Base-by-base conservation (phyloP, 2,113 vertebrate genomes). In the Vimba vimba region DNA sequence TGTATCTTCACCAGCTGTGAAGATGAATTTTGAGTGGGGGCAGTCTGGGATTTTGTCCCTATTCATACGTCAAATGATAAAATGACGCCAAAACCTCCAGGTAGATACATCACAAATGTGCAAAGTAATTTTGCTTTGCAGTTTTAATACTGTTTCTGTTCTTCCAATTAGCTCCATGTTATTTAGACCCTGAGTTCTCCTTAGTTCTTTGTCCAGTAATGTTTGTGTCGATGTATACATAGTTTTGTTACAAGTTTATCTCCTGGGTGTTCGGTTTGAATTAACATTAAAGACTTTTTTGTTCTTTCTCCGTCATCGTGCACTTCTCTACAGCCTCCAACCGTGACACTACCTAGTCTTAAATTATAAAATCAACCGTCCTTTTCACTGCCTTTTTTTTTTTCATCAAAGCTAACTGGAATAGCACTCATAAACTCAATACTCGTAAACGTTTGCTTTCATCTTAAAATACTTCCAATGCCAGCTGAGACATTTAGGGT, bases 401-500 rank as follows among this genome's bases (percentile, higher is more conserved):
- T 47, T 17, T 43, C 8, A 43, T 43, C 7, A 43, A 77, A 77
- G 25, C 50, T 33, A 15, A 9, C 19, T 6, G 6, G 33, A 43
- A 79, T 36, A 7, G 2, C 15, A 60, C 21, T 62, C 33, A 39
- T 62, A 79, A 79, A 60, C 33, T 25, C 9, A 25, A 6, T 25
- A 10, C 55, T 79, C 52, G 39, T 79, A 60, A 79, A 60, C 21
- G 10, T 15, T 12, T 60, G 57, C 57, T 79, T 79, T 60, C 33
- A 60, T 62, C 33, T 79, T 79, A 43, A 79, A 79, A 43, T 60
- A 15, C 64, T 89, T 88, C 75, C 87, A 90, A 79, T 89, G 91
- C 79, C 86, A 89, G 79, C 82, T 88, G 89, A 62, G 88, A 83
- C 84, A 86, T 88, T 90, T 74, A 79, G 45, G 84, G 85, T 74